These are phyloP conservation scores for Synanthedon andrenaeformis DNA, from an alignment of 2,888 invertebrate species.

Conservation along the genomic window DNA sequence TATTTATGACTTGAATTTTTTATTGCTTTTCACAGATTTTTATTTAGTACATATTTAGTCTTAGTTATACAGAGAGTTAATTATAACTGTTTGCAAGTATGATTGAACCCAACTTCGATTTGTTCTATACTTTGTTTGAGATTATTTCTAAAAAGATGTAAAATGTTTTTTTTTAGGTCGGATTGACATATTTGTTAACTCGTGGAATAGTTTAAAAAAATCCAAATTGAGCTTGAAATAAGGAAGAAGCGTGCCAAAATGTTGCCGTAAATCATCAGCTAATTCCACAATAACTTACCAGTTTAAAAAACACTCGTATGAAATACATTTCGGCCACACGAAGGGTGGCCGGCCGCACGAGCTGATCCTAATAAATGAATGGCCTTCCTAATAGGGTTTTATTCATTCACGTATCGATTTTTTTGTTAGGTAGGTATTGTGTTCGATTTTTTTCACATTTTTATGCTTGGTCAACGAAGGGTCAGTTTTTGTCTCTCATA, in stretches of 20 bases:
- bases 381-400: slow-evolving; percentile 42
- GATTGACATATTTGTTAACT: too few relatives aligned
- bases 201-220: too few relatives aligned
- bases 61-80: too few relatives aligned
- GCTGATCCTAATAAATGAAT: slow-evolving; percentile 25
- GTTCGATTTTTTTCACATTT: slow-evolving; percentile 19
- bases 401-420: slow-evolving; percentile 41
- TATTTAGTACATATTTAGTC: too few relatives aligned
- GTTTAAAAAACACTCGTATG: slow-evolving; percentile 15
- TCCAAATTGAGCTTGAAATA: background rate
- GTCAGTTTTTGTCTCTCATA: slow-evolving; percentile 49
- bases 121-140: background rate
- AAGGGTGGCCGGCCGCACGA: slow-evolving; percentile 36
- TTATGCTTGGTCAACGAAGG: slow-evolving; percentile 62
- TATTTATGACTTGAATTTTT: too few relatives aligned
- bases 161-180: background rate
- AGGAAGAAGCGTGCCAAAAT: background rate
- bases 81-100: too few relatives aligned
- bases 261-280: background rate
- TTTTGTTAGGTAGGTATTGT: slow-evolving; percentile 35
- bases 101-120: too few relatives aligned
- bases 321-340: slow-evolving; percentile 25
- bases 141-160: background rate
- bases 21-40: too few relatives aligned
- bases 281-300: slow-evolving; percentile 7